Conservation (phyloP, 2,797 vertebrate species). For the Galagoides demidoff region DNA sequence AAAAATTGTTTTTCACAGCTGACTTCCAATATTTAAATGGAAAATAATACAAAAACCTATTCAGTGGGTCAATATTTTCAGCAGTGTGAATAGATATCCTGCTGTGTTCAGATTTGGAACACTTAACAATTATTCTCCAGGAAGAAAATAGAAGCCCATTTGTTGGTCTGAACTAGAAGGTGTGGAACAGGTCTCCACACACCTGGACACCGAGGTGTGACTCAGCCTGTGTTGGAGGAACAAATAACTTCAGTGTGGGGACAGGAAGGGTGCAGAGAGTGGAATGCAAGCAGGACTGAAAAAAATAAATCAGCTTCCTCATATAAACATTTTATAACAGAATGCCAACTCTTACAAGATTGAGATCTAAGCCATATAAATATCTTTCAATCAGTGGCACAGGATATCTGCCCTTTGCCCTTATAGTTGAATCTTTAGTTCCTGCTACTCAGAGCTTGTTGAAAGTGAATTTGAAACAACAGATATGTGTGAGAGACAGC, state of each 20-base stretch:
- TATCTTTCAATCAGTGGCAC: neutral
- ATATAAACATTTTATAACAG: neutral
- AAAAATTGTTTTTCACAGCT: neutral
- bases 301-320: neutral
- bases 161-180: neutral
- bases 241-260: neutral
- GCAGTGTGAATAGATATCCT: neutral
- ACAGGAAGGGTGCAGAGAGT: neutral
- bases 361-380: neutral
- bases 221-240: neutral
- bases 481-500: neutral
- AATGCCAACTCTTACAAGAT: neutral
- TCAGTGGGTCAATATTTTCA: neutral
- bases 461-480: neutral
- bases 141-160: neutral
- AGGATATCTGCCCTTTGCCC: neutral
- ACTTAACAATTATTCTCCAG: neutral
- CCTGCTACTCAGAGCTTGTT: neutral
- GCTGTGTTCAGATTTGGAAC: neutral
- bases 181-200: neutral
- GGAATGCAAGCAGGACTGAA: neutral
- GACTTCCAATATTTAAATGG: conserved; percentile 2
- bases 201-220: neutral
- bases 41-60: neutral
- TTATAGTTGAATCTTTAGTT: neutral